Evolutionary conservation across 2,113 vertebrate genomes (phyloP).

Genomic region (Chascanopsetta lugubris): DNA sequence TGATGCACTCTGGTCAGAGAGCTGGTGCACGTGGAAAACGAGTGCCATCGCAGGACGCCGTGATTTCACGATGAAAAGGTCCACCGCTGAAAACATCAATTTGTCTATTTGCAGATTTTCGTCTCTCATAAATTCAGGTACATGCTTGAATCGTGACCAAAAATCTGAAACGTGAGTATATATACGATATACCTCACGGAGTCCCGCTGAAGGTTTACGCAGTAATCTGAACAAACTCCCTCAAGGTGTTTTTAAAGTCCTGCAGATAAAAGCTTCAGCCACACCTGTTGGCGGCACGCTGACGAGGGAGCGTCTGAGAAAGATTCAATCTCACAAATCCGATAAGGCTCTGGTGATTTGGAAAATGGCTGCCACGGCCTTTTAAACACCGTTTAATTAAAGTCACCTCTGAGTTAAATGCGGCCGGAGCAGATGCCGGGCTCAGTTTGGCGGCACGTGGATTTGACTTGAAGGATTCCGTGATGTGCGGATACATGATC

Average conservation of each 20-base stretch:
- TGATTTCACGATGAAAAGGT: no score
- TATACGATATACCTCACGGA: no score
- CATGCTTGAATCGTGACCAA: not conserved
- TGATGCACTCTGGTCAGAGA: not conserved
- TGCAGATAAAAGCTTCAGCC: not conserved
- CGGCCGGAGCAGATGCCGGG: not conserved
- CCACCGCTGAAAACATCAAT: no score
- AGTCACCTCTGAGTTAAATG: not conserved
- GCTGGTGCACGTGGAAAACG: no score
- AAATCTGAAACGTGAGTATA: no score
- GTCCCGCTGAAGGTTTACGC: not conserved
- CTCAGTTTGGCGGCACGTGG: constrained; percentile 6
- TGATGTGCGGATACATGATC: constrained; percentile 1
- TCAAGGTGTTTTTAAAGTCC: not conserved
- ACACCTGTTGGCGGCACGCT: not conserved
- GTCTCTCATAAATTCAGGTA: no score
- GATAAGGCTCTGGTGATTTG: constrained; percentile 15
- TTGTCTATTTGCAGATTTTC: no score
- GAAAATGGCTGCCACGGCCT: not conserved
- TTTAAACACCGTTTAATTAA: constrained; percentile 1
- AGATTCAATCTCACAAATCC: constrained; percentile 17
- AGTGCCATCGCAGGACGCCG: no score
- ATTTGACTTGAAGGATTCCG: constrained; percentile 1
- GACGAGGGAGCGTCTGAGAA: not conserved
- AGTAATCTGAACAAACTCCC: not conserved